phyloP scores from a whole-genome alignment of 2,888 invertebrate species.

The Polyommatus icarus region DNA sequence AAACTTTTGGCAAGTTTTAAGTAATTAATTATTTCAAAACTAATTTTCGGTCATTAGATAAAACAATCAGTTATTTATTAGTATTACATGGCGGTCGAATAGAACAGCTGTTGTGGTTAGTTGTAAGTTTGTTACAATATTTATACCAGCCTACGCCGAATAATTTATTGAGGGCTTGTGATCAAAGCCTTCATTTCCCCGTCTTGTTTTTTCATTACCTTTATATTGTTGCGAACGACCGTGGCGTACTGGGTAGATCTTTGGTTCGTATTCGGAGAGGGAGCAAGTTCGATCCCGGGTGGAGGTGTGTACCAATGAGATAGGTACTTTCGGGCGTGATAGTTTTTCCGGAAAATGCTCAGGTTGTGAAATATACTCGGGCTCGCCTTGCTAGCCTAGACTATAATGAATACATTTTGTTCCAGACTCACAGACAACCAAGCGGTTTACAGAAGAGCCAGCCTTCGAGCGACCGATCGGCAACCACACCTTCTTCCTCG shows the following conservation, averaged over 20 bases:
- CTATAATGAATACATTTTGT: conserved; percentile 46
- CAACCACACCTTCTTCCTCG: conserved; percentile 83
- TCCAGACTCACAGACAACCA: conserved; percentile 81
- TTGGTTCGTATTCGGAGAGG: no score
- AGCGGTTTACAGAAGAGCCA: conserved; percentile 79
- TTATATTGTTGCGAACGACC: not conserved
- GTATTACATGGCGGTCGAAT: not conserved
- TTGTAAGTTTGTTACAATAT: not conserved
- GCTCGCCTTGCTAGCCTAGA: no score
- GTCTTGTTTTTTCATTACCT: not conserved
- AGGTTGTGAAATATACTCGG: no score
- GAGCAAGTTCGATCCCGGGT: no score
- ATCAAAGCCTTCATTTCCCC: not conserved
- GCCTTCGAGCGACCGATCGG: conserved; percentile 82
- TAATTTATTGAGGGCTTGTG: conserved; percentile 27
- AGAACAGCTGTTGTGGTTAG: not conserved
- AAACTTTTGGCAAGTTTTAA: no score
- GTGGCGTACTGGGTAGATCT: no score
- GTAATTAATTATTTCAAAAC: no score
- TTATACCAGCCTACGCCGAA: not conserved
- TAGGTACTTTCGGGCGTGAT: no score
- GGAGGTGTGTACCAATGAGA: no score
- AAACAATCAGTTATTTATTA: not conserved
- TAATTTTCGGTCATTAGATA: not conserved
- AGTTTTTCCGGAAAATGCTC: no score